Percentiles rank a stretch among this genome's conserved stretches.
These are phyloP conservation scores for Ormyrus labotus DNA, from an alignment of 2,888 invertebrate species.

Conservation along the genomic window DNA sequence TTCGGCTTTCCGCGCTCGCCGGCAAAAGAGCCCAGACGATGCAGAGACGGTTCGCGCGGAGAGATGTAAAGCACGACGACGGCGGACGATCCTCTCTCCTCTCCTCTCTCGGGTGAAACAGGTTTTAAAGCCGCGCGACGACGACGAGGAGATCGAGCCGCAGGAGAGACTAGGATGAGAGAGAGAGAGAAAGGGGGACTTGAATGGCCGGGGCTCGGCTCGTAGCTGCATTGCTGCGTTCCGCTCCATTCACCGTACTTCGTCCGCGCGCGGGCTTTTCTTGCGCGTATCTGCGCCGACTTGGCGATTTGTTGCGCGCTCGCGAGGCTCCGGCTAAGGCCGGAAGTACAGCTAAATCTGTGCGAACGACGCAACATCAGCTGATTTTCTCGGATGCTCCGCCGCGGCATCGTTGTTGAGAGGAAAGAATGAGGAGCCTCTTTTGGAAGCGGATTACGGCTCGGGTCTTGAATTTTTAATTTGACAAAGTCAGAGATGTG, in stretches of 20 bases:
- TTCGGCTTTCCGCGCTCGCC: no score
- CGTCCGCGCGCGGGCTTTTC: slow-evolving; percentile 45
- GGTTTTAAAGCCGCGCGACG: slow-evolving; percentile 53
- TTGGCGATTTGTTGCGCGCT: slow-evolving; percentile 54
- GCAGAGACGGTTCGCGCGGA: not conserved
- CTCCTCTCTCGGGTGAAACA: slow-evolving; percentile 35
- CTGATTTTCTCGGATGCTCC: not conserved
- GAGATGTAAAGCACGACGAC: slow-evolving; percentile 23
- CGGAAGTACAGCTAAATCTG: slow-evolving; percentile 51
- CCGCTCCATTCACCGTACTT: slow-evolving; percentile 58
- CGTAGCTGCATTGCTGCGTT: slow-evolving; percentile 37
- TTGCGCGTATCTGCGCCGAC: slow-evolving; percentile 15
- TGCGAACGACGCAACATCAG: slow-evolving; percentile 8
- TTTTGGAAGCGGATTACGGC: no score
- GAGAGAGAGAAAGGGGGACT: slow-evolving; percentile 35
- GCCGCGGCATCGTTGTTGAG: no score
- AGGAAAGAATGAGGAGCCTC: no score
- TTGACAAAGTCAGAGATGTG: no score
- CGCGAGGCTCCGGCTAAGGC: slow-evolving; percentile 13
- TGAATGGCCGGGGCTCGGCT: slow-evolving; percentile 48
- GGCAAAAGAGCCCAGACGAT: not conserved
- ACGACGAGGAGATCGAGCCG: slow-evolving; percentile 12
- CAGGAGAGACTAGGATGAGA: not conserved
- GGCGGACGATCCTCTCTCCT: slow-evolving; percentile 41
- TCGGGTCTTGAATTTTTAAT: no score